phyloP scores from a whole-genome alignment of 2,797 vertebrate species.

The Hylomyscus alleni region DNA sequence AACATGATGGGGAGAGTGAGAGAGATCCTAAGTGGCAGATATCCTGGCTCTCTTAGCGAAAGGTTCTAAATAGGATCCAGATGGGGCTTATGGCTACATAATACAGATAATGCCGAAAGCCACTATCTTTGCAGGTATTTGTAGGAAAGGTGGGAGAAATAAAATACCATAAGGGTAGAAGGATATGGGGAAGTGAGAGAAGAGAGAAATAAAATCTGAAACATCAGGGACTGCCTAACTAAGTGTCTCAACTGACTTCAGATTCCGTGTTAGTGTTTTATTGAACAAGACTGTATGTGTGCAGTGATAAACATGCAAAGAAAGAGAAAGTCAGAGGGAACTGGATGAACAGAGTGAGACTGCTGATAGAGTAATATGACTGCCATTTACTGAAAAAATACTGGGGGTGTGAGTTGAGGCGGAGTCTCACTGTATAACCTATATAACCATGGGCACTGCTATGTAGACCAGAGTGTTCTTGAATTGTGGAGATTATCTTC shows the following conservation, averaged over 20 bases:
- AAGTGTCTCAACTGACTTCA: not conserved
- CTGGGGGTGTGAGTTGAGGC: not conserved
- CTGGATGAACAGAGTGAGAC: not conserved
- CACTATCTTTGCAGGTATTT: not conserved
- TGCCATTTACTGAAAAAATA: not conserved
- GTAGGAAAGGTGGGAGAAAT: constrained; percentile 25
- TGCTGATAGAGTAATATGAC: not conserved
- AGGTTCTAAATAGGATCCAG: constrained; percentile 43
- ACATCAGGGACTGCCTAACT: not conserved
- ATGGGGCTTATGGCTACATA: not conserved
- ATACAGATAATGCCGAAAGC: not conserved
- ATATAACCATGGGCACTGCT: fast-evolving
- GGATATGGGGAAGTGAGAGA: not conserved
- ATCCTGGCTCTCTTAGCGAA: constrained; percentile 32
- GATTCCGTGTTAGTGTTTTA: not conserved
- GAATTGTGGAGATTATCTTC: not conserved
- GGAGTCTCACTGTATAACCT: not conserved
- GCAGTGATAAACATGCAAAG: not conserved
- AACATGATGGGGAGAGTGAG: constrained; percentile 68
- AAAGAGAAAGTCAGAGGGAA: not conserved
- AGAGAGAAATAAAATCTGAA: constrained; percentile 46
- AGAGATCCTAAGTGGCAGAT: constrained; percentile 13
- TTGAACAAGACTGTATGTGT: not conserved
- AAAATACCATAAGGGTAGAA: not conserved
- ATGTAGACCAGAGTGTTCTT: not conserved